These are phyloP conservation scores for Helleia helle DNA, from an alignment of 2,888 invertebrate genomes.

Conservation along the genomic window DNA sequence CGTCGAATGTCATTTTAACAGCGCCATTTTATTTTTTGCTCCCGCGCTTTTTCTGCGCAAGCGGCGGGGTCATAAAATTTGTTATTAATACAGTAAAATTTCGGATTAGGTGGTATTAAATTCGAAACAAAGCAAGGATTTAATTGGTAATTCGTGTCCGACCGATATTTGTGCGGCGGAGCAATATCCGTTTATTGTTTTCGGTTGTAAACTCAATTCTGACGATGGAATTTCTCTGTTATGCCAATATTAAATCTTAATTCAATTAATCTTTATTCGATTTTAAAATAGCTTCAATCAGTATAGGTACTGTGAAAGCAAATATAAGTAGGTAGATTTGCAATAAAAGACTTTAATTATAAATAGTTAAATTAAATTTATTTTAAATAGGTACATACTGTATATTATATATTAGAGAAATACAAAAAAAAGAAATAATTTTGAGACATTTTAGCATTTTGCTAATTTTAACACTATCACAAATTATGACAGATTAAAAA, in stretches of 20 bases:
- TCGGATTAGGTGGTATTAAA: conserved; percentile 67
- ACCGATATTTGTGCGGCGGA: conserved; percentile 22
- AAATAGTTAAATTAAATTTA: too few relatives aligned
- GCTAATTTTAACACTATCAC: too few relatives aligned
- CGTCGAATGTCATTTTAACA: conserved; percentile 58
- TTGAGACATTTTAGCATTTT: too few relatives aligned
- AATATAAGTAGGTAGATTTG: too few relatives aligned
- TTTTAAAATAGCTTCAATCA: background rate
- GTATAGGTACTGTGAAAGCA: too few relatives aligned
- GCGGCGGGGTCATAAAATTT: conserved; percentile 51
- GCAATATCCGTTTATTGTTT: conserved; percentile 33
- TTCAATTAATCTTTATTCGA: conserved; percentile 22
- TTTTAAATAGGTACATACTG: too few relatives aligned
- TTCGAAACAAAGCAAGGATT: conserved; percentile 67
- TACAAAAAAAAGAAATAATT: too few relatives aligned
- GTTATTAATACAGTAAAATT: conserved; percentile 70
- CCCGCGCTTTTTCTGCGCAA: conserved; percentile 44
- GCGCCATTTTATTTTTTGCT: conserved; percentile 48
- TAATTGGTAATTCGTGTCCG: conserved; percentile 60
- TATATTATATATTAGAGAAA: too few relatives aligned
- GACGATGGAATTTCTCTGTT: conserved; percentile 17
- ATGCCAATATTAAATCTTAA: conserved; percentile 15
- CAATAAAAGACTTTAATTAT: too few relatives aligned
- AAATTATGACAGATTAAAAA: too few relatives aligned
- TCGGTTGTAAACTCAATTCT: conserved; percentile 30